Base-by-base conservation (phyloP, 1,140 invertebrate genomes). In the Diorhabda elongata region DNA sequence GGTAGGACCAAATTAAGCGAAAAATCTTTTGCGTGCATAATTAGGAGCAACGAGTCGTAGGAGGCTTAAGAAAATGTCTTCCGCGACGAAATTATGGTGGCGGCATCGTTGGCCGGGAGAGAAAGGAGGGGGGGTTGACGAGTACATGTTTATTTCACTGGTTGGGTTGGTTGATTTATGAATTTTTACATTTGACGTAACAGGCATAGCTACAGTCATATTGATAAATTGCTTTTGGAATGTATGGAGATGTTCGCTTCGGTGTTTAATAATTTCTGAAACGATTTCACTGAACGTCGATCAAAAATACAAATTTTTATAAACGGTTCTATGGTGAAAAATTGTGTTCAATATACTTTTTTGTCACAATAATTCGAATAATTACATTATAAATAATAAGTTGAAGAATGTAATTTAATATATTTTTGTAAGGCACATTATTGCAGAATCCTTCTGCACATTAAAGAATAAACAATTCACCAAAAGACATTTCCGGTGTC, bases 1-100 rank as follows among this genome's bases (percentile, higher is more conserved):
- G 74, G 77, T 73, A 75, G 77, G 70, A 76, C 71, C 77, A 78
- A 78, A 78, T 77, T 78, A 77, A 78, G 76, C 77, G 77, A 73
- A 72, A 78, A 78, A 76, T 78, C 76, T 77, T 75, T 61, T 78
- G 75, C 75, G 75, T 76, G 76, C 77, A 76, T 78, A 78, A 78
- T 78, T 78, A 77, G 76, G 73, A 73, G 73, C 76, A 77, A 77
- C 75, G 77, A 77, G 75, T 76, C 76, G 75, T 77, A 75, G 72
- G 71, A 67, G 69, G 75, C 74, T 78, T 78, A 77, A 66, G 66
- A 63, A 64, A 62, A 64, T 6, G 67, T 70, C 66, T 72, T 72
- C 61, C 62, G 58, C 42, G 42, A 42, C 9, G 4, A 11, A 7
- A 45, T 11, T 7, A 41, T 9, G 52, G 6, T 5, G 60, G 43